Conservation (phyloP, 2,797 vertebrate genomes). For the Onychomys leucogaster region DNA sequence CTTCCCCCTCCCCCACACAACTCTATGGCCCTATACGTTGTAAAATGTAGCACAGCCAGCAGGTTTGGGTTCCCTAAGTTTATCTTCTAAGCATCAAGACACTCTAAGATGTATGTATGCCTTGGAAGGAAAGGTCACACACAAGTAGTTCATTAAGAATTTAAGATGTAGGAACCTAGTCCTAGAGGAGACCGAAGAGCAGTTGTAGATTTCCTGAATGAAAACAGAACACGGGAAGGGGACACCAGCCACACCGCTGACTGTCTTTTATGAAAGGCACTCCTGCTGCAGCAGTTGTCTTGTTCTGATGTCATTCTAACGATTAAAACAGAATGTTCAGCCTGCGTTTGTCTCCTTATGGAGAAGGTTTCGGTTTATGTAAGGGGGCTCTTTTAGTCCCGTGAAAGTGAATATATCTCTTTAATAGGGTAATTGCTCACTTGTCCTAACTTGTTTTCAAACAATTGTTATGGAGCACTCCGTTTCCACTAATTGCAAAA, state of each 20-base stretch:
- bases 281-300: constrained; percentile 50
- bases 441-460: constrained; percentile 88
- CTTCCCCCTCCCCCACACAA: neutral
- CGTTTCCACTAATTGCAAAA: constrained; percentile 86
- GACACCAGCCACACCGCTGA: neutral
- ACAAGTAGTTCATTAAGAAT: constrained; percentile 41
- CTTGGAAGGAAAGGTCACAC: constrained; percentile 22
- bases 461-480: constrained; percentile 83
- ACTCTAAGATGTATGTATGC: neutral
- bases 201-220: constrained; percentile 32
- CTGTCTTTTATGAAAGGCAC: constrained; percentile 52
- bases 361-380: constrained; percentile 68
- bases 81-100: constrained; percentile 44
- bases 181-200: neutral
- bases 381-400: constrained; percentile 71
- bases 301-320: constrained; percentile 73
- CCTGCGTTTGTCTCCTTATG: neutral
- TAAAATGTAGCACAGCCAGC: constrained; percentile 52
- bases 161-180: constrained; percentile 38
- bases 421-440: constrained; percentile 89
- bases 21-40: neutral
- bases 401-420: constrained; percentile 82
- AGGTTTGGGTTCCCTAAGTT: constrained; percentile 41
- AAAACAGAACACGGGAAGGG: constrained; percentile 35
- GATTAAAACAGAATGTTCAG: constrained; percentile 71